Conservation (phyloP, 2,113 vertebrate genomes). For the Gorsachius goisagi region DNA sequence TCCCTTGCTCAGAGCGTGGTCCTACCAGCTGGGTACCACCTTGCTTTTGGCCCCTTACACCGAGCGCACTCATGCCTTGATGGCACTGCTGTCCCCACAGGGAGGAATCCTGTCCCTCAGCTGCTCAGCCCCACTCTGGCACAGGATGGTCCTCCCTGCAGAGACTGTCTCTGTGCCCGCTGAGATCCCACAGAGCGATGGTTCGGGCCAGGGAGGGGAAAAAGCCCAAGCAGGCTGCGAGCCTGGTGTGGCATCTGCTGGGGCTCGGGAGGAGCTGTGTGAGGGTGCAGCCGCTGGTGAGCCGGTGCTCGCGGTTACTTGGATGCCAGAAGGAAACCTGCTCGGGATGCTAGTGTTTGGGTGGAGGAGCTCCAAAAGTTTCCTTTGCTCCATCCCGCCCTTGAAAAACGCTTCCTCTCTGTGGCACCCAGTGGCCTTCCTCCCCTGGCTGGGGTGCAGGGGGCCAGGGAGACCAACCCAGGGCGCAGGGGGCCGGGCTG, state of each 20-base stretch:
- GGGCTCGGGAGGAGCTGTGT: neutral
- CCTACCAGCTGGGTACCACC: neutral
- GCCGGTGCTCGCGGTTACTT: neutral
- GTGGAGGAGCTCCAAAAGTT: neutral
- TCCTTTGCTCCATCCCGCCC: neutral
- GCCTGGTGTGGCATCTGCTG: fast-evolving
- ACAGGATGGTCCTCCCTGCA: neutral
- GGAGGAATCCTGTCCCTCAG: neutral
- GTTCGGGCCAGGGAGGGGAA: neutral
- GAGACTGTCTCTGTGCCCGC: fast-evolving
- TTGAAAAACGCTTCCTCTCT: neutral
- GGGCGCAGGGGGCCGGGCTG: neutral
- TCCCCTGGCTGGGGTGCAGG: neutral
- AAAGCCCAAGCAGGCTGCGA: neutral
- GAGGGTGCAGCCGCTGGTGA: neutral
- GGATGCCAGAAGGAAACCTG: conserved; percentile 24
- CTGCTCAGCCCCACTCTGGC: neutral
- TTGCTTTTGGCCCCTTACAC: neutral
- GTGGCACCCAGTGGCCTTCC: neutral
- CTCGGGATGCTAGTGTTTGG: neutral
- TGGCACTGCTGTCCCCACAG: neutral
- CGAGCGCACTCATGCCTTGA: fast-evolving
- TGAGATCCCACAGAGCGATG: neutral
- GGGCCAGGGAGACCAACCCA: neutral
- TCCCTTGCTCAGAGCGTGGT: neutral